phyloP scores from a whole-genome alignment of 2,888 invertebrate species.

The Cactoblastis cactorum region DNA sequence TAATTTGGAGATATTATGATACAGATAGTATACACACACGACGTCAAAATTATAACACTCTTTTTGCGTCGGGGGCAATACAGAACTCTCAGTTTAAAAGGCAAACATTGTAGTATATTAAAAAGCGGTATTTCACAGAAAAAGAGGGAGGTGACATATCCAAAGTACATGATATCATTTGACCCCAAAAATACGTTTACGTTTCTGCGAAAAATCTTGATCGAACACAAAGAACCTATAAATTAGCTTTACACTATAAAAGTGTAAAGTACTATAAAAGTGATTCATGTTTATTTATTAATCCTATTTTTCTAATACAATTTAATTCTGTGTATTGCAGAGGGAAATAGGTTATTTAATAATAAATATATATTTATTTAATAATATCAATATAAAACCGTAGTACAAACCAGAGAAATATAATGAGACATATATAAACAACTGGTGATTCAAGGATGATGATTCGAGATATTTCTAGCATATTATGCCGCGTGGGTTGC shows the following conservation, averaged over 20 bases:
- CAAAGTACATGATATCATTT: not conserved
- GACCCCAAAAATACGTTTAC: not conserved
- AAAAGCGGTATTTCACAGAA: too few species aligned
- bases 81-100: too few species aligned
- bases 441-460: too few species aligned
- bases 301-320: not conserved
- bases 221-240: not conserved
- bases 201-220: not conserved
- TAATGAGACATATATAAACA: not conserved
- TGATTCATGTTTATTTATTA: not conserved
- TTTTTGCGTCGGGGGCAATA: too few species aligned
- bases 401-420: not conserved
- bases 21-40: too few species aligned
- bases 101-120: too few species aligned
- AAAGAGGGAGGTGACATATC: too few species aligned
- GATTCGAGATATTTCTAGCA: not conserved
- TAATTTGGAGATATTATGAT: too few species aligned
- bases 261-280: too few species aligned
- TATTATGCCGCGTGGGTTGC: constrained; percentile 20
- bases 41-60: too few species aligned
- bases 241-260: too few species aligned
- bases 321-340: not conserved
- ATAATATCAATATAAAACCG: not conserved
- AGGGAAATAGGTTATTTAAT: too few species aligned
- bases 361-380: not conserved